Base-by-base conservation (phyloP, 2,888 invertebrate genomes). In the Troilus luridus region DNA sequence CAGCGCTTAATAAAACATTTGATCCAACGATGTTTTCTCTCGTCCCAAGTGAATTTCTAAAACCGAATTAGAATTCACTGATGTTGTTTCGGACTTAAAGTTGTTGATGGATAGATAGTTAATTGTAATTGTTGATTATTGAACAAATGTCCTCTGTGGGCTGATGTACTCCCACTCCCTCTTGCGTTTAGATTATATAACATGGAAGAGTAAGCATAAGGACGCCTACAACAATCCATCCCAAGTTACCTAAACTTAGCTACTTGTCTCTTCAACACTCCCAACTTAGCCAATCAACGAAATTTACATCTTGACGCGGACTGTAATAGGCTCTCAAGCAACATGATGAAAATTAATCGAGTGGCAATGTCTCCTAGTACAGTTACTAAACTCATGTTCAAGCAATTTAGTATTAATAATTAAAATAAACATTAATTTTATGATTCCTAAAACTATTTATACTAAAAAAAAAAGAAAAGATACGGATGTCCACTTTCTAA, bases 331-430 rank as follows among this genome's bases (percentile, higher is more conserved):
- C 1, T 14, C 72, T 77, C 27, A 77, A 77, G 27, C 41, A 41
- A 77, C 72, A 41, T 77, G 72, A 41, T 77, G 72, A 77, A 77
- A 77, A 77, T 77, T 77, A 77, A 77, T 41, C 41, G 17, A 77
- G 27, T 77, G 72, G 41, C 27, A 41, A 77, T 77, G 17, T 17
- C 17, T 67, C 41, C 9, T 17, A 41, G 72, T 6, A 41, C 41
- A 19, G 72, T 77, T 27, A 41, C 27, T 27, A 14, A 72, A 72
- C 0, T 27, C 11, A 14, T 27, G 14, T 27, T 27, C 7, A 67
- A 67, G 12, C 41, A 17, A 27, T 27, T 77, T 17, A 19, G 17
- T 21, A 12, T 59, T 59, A 10, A 14, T 59, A 59, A 59, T 14
- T 14, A 5, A 41, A 41, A 41, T 41, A 41, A 41, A 41, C 41